Conservation (phyloP, 2,888 invertebrate genomes). For the Zelleria hepariella region DNA sequence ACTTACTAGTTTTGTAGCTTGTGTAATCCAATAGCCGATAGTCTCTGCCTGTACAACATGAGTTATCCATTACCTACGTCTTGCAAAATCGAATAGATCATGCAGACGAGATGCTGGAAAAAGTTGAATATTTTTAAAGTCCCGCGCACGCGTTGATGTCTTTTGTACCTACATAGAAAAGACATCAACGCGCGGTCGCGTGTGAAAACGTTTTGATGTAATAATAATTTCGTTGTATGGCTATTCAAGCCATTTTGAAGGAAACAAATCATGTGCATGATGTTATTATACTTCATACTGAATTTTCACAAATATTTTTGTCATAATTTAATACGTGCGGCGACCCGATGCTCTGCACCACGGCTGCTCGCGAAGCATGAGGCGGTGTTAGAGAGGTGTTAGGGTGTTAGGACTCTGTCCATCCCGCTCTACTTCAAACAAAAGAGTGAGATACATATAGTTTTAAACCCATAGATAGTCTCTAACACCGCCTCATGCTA, state of each 20-base stretch:
- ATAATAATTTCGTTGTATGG: not conserved
- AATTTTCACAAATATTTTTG: no score
- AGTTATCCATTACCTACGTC: not conserved
- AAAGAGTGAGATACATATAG: no score
- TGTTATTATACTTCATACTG: no score
- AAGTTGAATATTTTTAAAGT: not conserved
- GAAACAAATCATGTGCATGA: not conserved
- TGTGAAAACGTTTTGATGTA: not conserved
- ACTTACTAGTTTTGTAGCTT: not conserved
- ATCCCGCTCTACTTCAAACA: no score
- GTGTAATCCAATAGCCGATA: not conserved
- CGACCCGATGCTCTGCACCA: no score
- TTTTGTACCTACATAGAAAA: not conserved
- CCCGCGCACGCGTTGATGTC: constrained; percentile 8
- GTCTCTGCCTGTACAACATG: not conserved
- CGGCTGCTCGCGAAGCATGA: no score
- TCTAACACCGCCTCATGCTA: no score
- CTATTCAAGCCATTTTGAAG: not conserved
- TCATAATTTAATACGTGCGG: no score
- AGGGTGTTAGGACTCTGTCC: no score
- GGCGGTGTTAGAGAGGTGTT: no score
- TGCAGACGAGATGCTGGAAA: not conserved
- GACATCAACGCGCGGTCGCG: not conserved
- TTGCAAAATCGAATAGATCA: not conserved
- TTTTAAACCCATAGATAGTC: no score